Percentiles rank a stretch among this genome's conserved stretches.
phyloP scores from a whole-genome alignment of 2,797 vertebrate genomes.

The Hylomyscus alleni region DNA sequence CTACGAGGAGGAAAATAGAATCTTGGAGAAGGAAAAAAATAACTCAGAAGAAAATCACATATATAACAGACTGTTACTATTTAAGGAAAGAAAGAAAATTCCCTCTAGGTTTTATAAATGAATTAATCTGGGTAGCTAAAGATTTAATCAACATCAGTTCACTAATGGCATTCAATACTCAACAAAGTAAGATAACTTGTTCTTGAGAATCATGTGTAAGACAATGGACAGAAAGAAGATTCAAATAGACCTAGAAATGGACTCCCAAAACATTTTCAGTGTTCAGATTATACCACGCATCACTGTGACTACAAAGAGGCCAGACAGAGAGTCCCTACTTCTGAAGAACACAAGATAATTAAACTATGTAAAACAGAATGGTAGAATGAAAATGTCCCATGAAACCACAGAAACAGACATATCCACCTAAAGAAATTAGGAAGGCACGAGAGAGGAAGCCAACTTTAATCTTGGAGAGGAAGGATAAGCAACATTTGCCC shows the following conservation, averaged over 20 bases:
- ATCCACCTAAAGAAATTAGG: background rate
- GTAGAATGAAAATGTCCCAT: background rate
- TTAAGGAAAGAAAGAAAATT: constrained; percentile 44
- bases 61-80: background rate
- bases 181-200: constrained; percentile 41
- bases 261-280: constrained; percentile 18
- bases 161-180: background rate
- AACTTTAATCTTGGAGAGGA: background rate
- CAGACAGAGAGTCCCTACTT: background rate
- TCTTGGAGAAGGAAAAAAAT: constrained; percentile 12
- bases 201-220: constrained; percentile 29
- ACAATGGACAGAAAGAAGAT: constrained; percentile 27
- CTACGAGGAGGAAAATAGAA: background rate
- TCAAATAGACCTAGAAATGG: background rate
- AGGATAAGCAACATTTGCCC: constrained; percentile 6
- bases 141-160: constrained; percentile 10
- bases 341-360: background rate
- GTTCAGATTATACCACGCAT: background rate
- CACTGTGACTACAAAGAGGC: background rate
- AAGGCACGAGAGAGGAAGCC: background rate
- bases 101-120: constrained; percentile 52
- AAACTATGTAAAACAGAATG: background rate
- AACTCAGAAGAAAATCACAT: constrained; percentile 46
- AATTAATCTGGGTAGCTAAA: background rate
- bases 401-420: constrained; percentile 18